These are phyloP conservation scores for Trachelus stipa DNA, from an alignment of 2,888 invertebrate species.

Conservation along the genomic window DNA sequence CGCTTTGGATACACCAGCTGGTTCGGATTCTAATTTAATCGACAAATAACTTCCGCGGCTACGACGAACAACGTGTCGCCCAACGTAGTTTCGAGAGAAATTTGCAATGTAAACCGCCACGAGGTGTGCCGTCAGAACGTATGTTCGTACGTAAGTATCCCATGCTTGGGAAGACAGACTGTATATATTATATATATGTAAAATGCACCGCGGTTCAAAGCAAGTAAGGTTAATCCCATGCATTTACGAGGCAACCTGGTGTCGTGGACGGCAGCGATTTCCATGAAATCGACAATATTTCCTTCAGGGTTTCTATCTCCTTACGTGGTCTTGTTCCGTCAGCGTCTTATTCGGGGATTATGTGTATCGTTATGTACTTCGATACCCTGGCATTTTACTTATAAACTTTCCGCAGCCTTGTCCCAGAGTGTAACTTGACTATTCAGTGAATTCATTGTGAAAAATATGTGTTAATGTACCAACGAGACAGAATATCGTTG, in stretches of 20 bases:
- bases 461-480: background rate
- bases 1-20: slow-evolving; percentile 7
- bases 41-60: slow-evolving; percentile 47
- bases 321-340: background rate
- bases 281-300: background rate
- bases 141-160: background rate
- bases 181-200: background rate
- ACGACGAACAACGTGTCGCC: slow-evolving; percentile 36
- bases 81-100: slow-evolving; percentile 49
- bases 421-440: background rate
- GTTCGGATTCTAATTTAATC: slow-evolving; percentile 54
- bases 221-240: background rate
- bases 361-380: background rate
- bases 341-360: background rate
- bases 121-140: background rate
- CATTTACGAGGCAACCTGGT: background rate
- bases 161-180: background rate
- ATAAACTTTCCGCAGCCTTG: background rate
- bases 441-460: background rate
- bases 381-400: background rate
- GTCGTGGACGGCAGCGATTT: background rate
- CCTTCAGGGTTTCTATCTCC: background rate
- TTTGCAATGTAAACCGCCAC: slow-evolving; percentile 60
- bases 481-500: background rate
- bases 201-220: background rate